Base-by-base conservation (phyloP, 2,888 invertebrate species). In the Tenthredo notha region DNA sequence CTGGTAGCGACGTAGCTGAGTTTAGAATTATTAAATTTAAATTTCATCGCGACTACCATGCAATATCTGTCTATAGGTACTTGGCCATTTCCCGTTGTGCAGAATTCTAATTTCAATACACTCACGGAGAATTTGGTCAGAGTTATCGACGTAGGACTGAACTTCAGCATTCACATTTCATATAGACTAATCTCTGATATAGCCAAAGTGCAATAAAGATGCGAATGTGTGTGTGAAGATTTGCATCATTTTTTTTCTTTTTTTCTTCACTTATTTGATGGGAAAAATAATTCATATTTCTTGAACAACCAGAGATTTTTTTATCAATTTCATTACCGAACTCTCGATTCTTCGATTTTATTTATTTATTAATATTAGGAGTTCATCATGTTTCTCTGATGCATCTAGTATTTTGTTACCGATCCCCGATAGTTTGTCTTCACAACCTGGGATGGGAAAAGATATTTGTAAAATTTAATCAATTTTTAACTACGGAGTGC, bases 171-270 rank as follows among this genome's bases (percentile, higher is more conserved):
- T 54, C 18, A 18, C 33, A 78, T 33, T 54, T 78, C 29, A 78
- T 37, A 21, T 54, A 54, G 54, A 54, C 33, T 33, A 33, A 78
- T 54, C 75, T 33, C 25, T 37, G 33, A 58, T 54, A 54, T 33
- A 54, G 29, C 54, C 54, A 58, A 78, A 50, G 78, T 78, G 29
- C 78, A 78, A 54, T 50, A 78, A 78, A 78, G 15, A 78, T 58
- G 7, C 12, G 50, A 58, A 58, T 78, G 29, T n/a, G 58, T 54
- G 50, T 54, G 54, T n/a, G 40, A 47, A 25, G 61, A 9, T 61
- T 25, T 61, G 25, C 9, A 18, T 10, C 4, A 70, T 70, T 70
- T 37, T n/a, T 12, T 9, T 37, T 70, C 2, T 40, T 9, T n/a
- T 9, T 10, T 61, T 61, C 25, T 65, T 65, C 29, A 65, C 29